A percentile compares a stretch with the other conserved stretches of the same genome.
phyloP scores from a whole-genome alignment of 64 coral and sea anemone genomes.

The Acropora yongei region DNA sequence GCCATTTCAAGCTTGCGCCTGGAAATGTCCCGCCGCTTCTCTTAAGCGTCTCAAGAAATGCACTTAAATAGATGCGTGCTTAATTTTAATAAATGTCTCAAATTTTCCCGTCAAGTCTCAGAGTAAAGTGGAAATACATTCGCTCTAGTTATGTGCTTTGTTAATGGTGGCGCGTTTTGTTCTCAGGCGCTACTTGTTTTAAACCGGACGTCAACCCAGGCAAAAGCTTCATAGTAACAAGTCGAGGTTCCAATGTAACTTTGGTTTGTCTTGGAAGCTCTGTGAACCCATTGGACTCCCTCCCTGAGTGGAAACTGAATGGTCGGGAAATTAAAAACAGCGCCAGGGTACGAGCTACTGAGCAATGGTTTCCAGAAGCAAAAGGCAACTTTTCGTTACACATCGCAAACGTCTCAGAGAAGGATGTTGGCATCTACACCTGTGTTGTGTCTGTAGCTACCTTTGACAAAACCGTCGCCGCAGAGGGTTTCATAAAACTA shows the following conservation, averaged over 20 bases:
- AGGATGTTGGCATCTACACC: slow-evolving; percentile 18
- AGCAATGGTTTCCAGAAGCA: neutral
- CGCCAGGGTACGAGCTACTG: neutral
- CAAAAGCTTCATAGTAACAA: neutral
- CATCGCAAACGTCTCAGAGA: slow-evolving; percentile 22
- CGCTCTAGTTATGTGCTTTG: no score
- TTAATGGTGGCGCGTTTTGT: neutral
- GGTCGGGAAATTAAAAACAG: neutral
- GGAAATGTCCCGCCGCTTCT: no score
- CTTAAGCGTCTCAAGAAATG: no score
- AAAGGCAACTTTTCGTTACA: slow-evolving; percentile 1
- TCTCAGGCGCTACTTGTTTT: neutral
- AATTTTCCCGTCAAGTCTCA: no score
- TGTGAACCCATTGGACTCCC: neutral
- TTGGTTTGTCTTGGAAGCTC: slow-evolving; percentile 8
- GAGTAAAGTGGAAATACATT: no score
- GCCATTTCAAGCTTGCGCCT: no score
- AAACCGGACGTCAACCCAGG: neutral
- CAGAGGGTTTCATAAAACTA: neutral
- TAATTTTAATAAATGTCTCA: no score
- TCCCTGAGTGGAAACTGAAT: neutral
- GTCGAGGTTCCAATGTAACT: slow-evolving; percentile 1
- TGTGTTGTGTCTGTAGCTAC: neutral
- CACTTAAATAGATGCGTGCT: no score
- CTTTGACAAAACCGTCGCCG: neutral